Evolutionary conservation across 1,140 invertebrate genomes (phyloP).

Genomic region (Drosophila pseudoananassae): DNA sequence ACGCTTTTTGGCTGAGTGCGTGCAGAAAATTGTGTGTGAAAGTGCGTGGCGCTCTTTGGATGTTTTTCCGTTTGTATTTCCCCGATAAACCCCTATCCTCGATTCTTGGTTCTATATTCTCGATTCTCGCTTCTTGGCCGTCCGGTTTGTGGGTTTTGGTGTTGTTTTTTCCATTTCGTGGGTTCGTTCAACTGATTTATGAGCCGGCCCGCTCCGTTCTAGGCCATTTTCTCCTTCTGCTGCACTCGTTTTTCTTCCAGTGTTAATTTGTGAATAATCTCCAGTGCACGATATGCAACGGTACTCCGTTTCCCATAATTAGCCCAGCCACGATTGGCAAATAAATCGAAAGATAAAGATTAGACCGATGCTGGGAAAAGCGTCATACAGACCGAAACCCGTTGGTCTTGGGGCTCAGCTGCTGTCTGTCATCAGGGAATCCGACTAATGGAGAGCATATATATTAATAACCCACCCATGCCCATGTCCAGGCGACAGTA

Average conservation of each 20-base stretch:
- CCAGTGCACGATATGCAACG: conserved; percentile 64
- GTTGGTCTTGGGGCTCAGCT: conserved; percentile 35
- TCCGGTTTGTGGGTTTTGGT: conserved; percentile 2
- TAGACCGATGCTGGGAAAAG: not conserved
- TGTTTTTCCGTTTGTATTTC: conserved; percentile 66
- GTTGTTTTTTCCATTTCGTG: conserved; percentile 47
- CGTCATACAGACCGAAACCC: not conserved
- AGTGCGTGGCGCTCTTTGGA: conserved; percentile 74
- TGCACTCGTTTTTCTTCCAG: conserved; percentile 47
- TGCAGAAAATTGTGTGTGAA: conserved; percentile 82
- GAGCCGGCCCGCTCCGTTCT: conserved; percentile 14
- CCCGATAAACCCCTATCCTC: conserved; percentile 21
- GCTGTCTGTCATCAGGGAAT: conserved; percentile 35
- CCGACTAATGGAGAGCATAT: conserved; percentile 47
- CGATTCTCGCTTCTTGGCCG: conserved; percentile 17
- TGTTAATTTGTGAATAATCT: conserved; percentile 80
- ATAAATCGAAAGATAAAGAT: conserved; percentile 28
- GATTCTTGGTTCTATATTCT: conserved; percentile 12
- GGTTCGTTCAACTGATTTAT: conserved; percentile 76
- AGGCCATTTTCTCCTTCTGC: conserved; percentile 45
- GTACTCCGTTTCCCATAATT: conserved; percentile 24
- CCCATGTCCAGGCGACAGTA: conserved; percentile 24
- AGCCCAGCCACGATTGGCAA: conserved; percentile 41
- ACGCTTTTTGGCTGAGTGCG: conserved; percentile 81
- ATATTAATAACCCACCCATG: conserved; percentile 37